Evolutionary conservation across 2,797 vertebrate genomes (phyloP).

Genomic region (Psittacula derbiana): DNA sequence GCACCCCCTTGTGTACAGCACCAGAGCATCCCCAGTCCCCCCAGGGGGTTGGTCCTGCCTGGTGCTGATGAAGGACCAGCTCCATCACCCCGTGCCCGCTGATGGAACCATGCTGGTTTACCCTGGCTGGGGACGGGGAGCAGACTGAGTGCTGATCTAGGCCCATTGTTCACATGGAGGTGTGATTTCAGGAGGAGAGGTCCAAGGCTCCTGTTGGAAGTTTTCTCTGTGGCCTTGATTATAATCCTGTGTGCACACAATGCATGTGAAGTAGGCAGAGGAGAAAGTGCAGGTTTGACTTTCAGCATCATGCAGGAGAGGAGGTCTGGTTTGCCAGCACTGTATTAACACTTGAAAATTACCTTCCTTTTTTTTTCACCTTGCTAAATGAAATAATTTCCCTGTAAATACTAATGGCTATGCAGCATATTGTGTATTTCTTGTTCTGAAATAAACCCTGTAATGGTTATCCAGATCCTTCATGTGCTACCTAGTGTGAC

Average conservation of each 20-base stretch:
- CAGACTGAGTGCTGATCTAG: neutral
- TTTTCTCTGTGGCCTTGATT: neutral
- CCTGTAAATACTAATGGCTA: neutral
- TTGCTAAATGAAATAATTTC: neutral
- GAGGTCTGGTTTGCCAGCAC: neutral
- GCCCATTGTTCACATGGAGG: accelerated
- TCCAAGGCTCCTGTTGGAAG: neutral
- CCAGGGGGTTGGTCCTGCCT: too few relatives aligned
- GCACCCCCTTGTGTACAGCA: accelerated
- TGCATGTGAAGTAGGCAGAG: neutral
- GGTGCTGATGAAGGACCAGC: neutral
- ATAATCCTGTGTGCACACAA: neutral
- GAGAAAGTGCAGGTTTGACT: neutral
- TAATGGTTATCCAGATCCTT: constrained; percentile 7
- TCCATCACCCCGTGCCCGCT: accelerated
- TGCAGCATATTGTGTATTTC: neutral
- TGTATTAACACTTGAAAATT: neutral
- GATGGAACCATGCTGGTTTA: neutral
- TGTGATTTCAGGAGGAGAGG: neutral
- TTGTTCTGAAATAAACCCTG: neutral
- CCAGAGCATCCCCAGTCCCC: neutral
- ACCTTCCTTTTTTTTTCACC: too few relatives aligned
- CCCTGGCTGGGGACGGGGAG: neutral
- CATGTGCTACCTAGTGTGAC: constrained; percentile 38
- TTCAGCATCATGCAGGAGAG: neutral